Evolutionary conservation across 1,140 invertebrate genomes (phyloP).

Genomic region (Bombus balteatus): DNA sequence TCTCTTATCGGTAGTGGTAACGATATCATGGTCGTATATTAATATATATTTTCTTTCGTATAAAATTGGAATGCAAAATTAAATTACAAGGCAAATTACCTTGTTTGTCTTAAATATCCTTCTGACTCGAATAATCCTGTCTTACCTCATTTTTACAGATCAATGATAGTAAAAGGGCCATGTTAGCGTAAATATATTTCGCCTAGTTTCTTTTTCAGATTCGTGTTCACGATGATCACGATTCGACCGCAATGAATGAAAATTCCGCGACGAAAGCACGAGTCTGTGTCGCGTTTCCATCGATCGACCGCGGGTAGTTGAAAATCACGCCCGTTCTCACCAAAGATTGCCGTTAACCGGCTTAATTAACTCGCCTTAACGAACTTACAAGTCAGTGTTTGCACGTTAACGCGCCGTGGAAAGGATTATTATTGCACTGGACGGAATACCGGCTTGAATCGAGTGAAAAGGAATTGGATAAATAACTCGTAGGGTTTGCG

Average conservation of each 20-base stretch:
- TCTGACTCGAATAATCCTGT: not conserved
- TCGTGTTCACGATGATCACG: not conserved
- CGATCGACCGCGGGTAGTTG: not conserved
- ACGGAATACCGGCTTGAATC: not conserved
- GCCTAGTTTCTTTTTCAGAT: not conserved
- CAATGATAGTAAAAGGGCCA: not conserved
- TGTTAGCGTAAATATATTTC: not conserved
- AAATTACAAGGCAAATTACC: too few relatives aligned
- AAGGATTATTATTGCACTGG: not conserved
- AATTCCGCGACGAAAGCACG: not conserved
- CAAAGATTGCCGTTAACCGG: conserved; percentile 4
- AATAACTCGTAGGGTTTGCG: not conserved
- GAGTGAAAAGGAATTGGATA: not conserved
- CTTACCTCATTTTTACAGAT: not conserved
- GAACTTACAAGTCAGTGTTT: not conserved
- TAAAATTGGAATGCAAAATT: too few relatives aligned
- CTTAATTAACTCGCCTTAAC: conserved; percentile 7
- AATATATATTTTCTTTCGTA: too few relatives aligned
- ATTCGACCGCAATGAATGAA: not conserved
- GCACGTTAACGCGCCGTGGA: not conserved
- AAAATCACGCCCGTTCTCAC: not conserved
- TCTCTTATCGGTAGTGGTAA: too few relatives aligned
- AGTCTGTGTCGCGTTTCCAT: not conserved
- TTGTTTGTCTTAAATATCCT: too few relatives aligned
- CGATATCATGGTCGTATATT: too few relatives aligned